Conservation (phyloP, 1,140 invertebrate genomes). For the Drosophila tsacasi region DNA sequence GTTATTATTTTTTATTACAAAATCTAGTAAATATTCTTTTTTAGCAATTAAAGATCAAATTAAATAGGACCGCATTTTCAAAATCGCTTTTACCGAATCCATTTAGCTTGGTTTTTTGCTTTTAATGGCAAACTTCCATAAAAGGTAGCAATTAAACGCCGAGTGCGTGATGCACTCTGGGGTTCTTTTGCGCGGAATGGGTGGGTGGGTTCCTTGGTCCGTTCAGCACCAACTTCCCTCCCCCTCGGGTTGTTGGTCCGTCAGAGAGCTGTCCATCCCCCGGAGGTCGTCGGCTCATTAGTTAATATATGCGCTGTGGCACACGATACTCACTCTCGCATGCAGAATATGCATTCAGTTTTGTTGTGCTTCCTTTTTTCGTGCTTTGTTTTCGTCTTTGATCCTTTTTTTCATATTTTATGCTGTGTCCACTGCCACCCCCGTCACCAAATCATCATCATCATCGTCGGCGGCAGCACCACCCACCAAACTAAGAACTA, state of each 20-base stretch:
- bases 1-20: neutral
- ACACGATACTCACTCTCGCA: constrained; percentile 34
- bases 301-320: constrained; percentile 55
- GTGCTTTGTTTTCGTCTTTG: constrained; percentile 9
- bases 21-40: neutral
- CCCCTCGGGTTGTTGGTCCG: neutral
- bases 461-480: neutral
- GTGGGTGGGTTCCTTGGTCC: constrained; percentile 16
- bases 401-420: constrained; percentile 27
- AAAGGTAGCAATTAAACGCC: constrained; percentile 13
- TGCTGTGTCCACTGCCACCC: constrained; percentile 12
- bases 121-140: constrained; percentile 3
- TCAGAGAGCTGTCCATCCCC: constrained; percentile 33
- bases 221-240: constrained; percentile 11
- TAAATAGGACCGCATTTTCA: neutral
- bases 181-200: constrained; percentile 7
- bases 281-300: constrained; percentile 70
- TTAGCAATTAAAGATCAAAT: no score
- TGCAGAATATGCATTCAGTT: constrained; percentile 64
- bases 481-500: constrained; percentile 32
- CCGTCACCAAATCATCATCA: neutral
- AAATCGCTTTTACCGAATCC: neutral
- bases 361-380: constrained; percentile 14
- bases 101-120: neutral
- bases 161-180: constrained; percentile 26